Evolutionary conservation across 2,113 vertebrate genomes (phyloP).

Genomic region (Oxyura jamaicensis): DNA sequence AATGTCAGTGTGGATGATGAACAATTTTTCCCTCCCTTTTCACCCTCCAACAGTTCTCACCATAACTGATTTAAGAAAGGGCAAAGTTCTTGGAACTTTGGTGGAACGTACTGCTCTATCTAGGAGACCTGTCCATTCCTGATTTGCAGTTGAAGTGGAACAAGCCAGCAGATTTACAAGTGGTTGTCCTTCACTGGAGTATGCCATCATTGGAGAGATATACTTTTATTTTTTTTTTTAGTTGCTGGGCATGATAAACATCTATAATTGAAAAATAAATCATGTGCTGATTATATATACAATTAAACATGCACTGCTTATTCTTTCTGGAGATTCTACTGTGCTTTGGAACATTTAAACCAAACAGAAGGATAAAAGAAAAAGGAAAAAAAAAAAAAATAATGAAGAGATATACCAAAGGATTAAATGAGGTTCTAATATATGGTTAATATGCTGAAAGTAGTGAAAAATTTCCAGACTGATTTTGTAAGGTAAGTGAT

Average conservation of each 20-base stretch:
- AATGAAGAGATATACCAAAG: conserved; percentile 69
- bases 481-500: conserved; percentile 72
- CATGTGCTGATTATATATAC: neutral
- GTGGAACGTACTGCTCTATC: fast-evolving
- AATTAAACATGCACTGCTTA: neutral
- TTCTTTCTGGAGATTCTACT: conserved; percentile 28
- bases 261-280: conserved; percentile 43
- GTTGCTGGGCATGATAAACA: conserved; percentile 55
- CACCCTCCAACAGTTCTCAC: neutral
- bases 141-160: neutral
- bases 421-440: conserved; percentile 44
- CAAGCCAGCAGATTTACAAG: neutral
- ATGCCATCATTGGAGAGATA: no score
- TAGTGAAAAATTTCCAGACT: conserved; percentile 23
- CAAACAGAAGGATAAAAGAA: conserved; percentile 33
- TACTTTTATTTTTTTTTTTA: conserved; percentile 22
- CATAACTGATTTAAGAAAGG: neutral
- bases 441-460: conserved; percentile 56
- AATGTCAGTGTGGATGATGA: fast-evolving
- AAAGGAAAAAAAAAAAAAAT: neutral
- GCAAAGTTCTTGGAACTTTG: neutral
- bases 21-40: neutral
- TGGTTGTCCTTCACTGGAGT: neutral
- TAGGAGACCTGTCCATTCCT: neutral
- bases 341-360: conserved; percentile 45